Conservation (phyloP, 2,888 invertebrate genomes). For the Stenodema calcarata region DNA sequence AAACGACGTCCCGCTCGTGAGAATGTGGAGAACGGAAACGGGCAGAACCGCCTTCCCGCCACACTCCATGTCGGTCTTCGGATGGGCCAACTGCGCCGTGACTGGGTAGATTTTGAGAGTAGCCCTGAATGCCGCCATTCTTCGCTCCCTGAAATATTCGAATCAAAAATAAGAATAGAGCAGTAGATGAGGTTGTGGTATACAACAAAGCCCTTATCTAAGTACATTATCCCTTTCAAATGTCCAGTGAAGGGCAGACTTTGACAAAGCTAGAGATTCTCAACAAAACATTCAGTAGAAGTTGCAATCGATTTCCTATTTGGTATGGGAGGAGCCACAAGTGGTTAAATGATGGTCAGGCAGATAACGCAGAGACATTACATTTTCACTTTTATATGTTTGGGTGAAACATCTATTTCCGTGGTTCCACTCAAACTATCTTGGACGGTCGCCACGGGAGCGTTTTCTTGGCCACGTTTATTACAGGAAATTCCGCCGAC, state of each 20-base stretch:
- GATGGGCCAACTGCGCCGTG: background rate
- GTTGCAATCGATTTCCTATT: background rate
- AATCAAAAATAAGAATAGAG: background rate
- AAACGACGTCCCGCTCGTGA: constrained; percentile 73
- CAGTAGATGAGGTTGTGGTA: no score
- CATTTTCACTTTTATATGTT: constrained; percentile 3
- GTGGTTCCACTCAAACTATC: background rate
- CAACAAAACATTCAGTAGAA: no score
- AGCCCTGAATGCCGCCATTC: constrained; percentile 7
- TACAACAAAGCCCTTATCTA: no score
- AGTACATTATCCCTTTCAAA: no score
- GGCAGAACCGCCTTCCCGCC: constrained; percentile 99
- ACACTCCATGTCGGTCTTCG: constrained; percentile 78
- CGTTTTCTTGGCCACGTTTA: background rate
- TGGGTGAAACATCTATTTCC: constrained; percentile 28
- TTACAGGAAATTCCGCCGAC: constrained; percentile 16
- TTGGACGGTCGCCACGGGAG: background rate
- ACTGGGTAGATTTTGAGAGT: constrained; percentile 21
- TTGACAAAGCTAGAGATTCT: no score
- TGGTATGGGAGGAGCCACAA: background rate
- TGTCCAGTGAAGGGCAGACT: no score
- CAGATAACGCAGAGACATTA: background rate
- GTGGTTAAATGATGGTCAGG: background rate
- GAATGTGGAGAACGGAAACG: constrained; percentile 89
- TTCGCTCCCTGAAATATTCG: background rate